These are phyloP conservation scores for Aquatica leii DNA, from an alignment of 2,888 invertebrate species.

Conservation along the genomic window DNA sequence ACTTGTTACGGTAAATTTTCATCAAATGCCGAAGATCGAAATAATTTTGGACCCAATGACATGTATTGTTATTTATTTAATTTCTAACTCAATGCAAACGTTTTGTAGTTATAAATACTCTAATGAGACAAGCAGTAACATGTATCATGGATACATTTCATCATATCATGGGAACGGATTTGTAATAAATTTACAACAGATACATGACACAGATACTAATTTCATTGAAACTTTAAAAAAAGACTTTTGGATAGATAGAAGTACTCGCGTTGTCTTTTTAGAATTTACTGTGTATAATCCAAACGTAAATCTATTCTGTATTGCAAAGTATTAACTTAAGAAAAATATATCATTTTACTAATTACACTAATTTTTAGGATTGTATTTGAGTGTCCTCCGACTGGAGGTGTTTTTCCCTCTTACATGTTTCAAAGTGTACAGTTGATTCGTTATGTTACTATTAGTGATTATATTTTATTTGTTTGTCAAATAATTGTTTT, in stretches of 20 bases:
- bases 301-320: conserved; percentile 75
- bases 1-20: conserved; percentile 64
- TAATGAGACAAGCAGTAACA: conserved; percentile 56
- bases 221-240: conserved; percentile 62
- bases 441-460: conserved; percentile 64
- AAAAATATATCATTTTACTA: not conserved
- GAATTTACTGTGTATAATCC: conserved; percentile 79
- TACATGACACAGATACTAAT: conserved; percentile 59
- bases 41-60: not conserved
- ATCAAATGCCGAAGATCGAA: not conserved
- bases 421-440: conserved; percentile 67
- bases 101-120: conserved; percentile 59
- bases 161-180: conserved; percentile 68
- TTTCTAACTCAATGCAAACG: no score
- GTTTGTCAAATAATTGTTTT: conserved; percentile 65
- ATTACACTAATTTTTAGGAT: conserved; percentile 60
- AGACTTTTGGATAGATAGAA: conserved; percentile 72
- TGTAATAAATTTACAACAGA: conserved; percentile 62
- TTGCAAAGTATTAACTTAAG: conserved; percentile 63
- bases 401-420: conserved; percentile 72
- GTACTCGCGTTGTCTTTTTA: conserved; percentile 72
- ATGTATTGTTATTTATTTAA: not conserved
- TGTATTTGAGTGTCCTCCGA: conserved; percentile 73
- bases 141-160: conserved; percentile 62
- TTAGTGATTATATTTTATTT: conserved; percentile 63